Base-by-base conservation (phyloP, 2,888 invertebrate species). In the Eristalis tenax region DNA sequence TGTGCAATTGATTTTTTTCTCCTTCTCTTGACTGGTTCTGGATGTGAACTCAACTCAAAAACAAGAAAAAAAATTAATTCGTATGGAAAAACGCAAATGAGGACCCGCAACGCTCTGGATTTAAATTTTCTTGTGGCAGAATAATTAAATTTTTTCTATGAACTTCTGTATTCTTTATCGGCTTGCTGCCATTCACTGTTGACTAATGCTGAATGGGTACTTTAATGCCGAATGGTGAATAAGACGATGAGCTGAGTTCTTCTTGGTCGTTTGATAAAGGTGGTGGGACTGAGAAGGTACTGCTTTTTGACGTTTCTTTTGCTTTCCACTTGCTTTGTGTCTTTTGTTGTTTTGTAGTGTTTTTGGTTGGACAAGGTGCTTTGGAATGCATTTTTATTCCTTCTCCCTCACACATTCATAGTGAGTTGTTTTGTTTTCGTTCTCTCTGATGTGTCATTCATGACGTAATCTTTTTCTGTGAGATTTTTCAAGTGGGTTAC, bases 1-100 rank as follows among this genome's bases (percentile, higher is more conserved):
- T 75, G 61, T 82, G 26, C 38, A 79, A 86, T 86, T 86, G 86
- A 86, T 86, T 86, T 86, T 86, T 86, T 70, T 78, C 71, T 69
- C 66, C 28, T 35, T 40, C 38, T 22, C 59, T 40, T 64, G 38
- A 59, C 64, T 69, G 68, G 5, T 73, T 81, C 38, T 26, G 11
- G 66, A 61, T 56, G 66, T 56, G 66, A 65, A 63, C 28, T 43
- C 11, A 69, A 50, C 57, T 56, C 32, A 78, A 35, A 63, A 63
- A 2, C 26, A 78, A 73, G 68, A 73, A 80, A 73, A 80, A 66
- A 80, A 61, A 32, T 4, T 13, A 26, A 65, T 59, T 73, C 32
- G 5, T 65, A 73, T 71, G 10, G n/a, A 59, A 28, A 59, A 66
- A 80, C 50, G 61, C 71, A 50, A 74, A 73, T 63, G 79, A 79